Evolutionary conservation across 2,113 vertebrate genomes (phyloP).

Genomic region (Python bivittatus): DNA sequence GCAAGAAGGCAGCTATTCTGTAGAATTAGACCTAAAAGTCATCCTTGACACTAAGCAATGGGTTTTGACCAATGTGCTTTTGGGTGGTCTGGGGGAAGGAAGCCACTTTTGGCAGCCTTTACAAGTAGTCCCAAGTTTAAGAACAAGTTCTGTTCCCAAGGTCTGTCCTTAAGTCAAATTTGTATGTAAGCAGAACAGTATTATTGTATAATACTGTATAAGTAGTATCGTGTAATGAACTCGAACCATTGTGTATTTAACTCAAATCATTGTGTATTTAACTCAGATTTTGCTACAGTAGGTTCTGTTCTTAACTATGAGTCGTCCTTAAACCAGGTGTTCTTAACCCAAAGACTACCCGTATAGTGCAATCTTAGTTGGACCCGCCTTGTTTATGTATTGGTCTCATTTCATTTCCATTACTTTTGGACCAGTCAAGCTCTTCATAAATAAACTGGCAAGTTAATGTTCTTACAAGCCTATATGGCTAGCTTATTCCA

Average conservation of each 20-base stretch:
- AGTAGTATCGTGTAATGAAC: no score
- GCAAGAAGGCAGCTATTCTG: neutral
- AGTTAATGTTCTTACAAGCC: neutral
- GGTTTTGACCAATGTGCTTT: neutral
- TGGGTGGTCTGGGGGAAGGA: neutral
- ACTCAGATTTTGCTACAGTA: no score
- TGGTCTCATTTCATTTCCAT: neutral
- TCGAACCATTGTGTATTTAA: no score
- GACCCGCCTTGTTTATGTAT: neutral
- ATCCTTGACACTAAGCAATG: neutral
- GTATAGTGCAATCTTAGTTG: neutral
- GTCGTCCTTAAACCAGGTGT: no score
- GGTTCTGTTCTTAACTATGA: no score
- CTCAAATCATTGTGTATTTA: no score
- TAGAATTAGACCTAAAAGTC: neutral
- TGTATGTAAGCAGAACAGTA: no score
- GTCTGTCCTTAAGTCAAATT: no score
- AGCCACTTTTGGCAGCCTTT: neutral
- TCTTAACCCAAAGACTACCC: no score
- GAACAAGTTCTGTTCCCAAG: no score
- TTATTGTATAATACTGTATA: no score
- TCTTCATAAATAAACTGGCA: neutral
- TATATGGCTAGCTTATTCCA: neutral
- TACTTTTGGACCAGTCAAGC: neutral
- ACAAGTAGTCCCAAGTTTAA: no score